Conservation (phyloP, 2,113 vertebrate genomes). For the Sinocyclocheilus anophthalmus region DNA sequence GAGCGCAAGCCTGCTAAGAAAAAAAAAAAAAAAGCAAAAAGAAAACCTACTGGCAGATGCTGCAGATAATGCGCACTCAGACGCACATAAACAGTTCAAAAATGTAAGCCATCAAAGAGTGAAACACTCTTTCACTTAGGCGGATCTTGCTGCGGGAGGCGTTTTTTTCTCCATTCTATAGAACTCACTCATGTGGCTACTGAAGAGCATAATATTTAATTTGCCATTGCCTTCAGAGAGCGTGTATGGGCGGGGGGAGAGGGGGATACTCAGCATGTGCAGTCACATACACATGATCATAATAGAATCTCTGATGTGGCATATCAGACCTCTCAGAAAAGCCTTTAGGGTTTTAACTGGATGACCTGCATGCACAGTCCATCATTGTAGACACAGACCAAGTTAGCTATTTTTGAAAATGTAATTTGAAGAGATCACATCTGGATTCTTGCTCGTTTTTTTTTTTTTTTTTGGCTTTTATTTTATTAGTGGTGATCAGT, state of each 20-base stretch:
- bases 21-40: conserved; percentile 7
- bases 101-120: conserved; percentile 22
- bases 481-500: neutral
- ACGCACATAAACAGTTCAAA: conserved; percentile 38
- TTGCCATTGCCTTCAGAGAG: neutral
- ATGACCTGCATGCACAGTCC: neutral
- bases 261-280: neutral
- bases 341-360: conserved; percentile 22
- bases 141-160: neutral
- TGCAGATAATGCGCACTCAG: conserved; percentile 26
- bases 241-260: neutral
- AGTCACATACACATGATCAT: neutral
- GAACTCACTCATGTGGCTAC: neutral
- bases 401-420: conserved; percentile 36
- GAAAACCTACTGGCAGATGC: conserved; percentile 42
- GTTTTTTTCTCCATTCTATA: conserved; percentile 17
- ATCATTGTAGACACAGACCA: neutral
- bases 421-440: neutral
- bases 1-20: conserved; percentile 8
- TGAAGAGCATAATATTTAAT: conserved; percentile 23
- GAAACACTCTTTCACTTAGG: conserved; percentile 4
- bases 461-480: no score
- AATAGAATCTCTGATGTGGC: conserved; percentile 19
- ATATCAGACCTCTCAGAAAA: conserved; percentile 26
- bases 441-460: no score